Percentiles rank a stretch among this genome's conserved stretches.
Evolutionary conservation across 53 echinoderm and acorn worm species (phyloP).

Genomic region (Temnopleurus reevesii): DNA sequence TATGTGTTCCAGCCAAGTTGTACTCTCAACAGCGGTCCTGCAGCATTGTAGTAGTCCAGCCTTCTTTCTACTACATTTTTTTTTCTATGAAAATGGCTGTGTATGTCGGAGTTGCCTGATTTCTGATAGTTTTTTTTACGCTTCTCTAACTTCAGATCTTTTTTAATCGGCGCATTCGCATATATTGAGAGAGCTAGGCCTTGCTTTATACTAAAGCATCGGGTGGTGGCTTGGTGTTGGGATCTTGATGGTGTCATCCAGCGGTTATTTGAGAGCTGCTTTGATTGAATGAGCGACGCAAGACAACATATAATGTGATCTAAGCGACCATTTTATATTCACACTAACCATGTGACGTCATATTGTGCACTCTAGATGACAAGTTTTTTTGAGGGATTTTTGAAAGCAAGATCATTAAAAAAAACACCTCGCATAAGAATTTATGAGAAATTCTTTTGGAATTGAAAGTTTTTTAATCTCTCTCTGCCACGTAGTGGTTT

Average conservation of each 20-base stretch:
- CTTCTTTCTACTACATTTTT: constrained; percentile 56
- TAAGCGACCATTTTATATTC: constrained; percentile 5
- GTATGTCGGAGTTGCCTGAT: constrained; percentile 48
- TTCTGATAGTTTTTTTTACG: constrained; percentile 49
- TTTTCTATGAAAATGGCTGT: constrained; percentile 47
- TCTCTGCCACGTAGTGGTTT: background rate
- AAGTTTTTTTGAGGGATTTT: background rate
- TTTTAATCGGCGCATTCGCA: constrained; percentile 39
- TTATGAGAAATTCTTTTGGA: background rate
- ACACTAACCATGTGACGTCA: constrained; percentile 1
- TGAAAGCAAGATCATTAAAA: background rate
- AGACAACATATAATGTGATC: background rate
- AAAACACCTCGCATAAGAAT: background rate
- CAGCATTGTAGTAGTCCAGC: constrained; percentile 55
- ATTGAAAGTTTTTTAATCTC: background rate
- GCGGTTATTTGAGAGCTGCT: background rate
- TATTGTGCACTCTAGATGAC: background rate
- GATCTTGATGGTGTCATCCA: background rate
- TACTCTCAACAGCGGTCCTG: constrained; percentile 23
- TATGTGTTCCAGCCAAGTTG: constrained; percentile 61
- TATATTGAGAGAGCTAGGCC: constrained; percentile 7
- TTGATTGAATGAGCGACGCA: background rate
- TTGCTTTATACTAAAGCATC: constrained; percentile 20
- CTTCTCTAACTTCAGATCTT: constrained; percentile 49
- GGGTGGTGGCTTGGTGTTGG: constrained; percentile 29